phyloP scores from a whole-genome alignment of 2,113 vertebrate genomes.

The Antidorcas marsupialis region DNA sequence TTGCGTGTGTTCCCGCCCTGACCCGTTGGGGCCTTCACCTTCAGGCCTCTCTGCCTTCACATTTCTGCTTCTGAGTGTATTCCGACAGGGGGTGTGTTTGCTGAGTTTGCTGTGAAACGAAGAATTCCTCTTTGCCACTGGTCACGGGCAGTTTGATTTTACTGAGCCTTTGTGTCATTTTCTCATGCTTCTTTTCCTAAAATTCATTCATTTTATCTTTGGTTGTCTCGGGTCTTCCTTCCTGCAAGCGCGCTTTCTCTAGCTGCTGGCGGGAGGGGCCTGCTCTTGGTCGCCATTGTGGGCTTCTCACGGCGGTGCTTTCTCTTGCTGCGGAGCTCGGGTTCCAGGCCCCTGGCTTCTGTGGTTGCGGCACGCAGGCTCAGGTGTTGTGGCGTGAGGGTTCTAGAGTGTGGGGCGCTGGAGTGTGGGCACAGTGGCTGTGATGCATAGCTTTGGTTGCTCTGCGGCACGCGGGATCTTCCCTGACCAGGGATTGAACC shows the following conservation, averaged over 20 bases:
- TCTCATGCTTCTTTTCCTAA: background rate
- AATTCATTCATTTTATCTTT: background rate
- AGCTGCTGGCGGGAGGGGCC: background rate
- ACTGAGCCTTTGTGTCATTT: background rate
- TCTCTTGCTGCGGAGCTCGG: background rate
- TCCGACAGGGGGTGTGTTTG: background rate
- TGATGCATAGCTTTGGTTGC: background rate
- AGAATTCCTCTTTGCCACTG: background rate
- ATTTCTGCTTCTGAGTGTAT: background rate
- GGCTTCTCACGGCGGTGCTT: background rate
- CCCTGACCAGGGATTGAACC: background rate
- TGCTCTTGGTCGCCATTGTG: accelerated
- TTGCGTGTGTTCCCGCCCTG: accelerated
- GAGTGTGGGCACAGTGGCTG: background rate
- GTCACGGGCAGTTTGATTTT: background rate
- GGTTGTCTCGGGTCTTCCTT: background rate
- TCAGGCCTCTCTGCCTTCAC: background rate
- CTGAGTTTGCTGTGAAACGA: background rate
- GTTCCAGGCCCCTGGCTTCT: background rate
- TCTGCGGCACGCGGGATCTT: accelerated
- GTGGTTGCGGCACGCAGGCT: background rate
- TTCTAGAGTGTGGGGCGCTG: no score
- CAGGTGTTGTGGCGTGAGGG: background rate
- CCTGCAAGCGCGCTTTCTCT: background rate
- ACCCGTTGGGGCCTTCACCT: background rate